These are phyloP conservation scores for Parnassius apollo DNA, from an alignment of 2,888 invertebrate species.

Conservation along the genomic window DNA sequence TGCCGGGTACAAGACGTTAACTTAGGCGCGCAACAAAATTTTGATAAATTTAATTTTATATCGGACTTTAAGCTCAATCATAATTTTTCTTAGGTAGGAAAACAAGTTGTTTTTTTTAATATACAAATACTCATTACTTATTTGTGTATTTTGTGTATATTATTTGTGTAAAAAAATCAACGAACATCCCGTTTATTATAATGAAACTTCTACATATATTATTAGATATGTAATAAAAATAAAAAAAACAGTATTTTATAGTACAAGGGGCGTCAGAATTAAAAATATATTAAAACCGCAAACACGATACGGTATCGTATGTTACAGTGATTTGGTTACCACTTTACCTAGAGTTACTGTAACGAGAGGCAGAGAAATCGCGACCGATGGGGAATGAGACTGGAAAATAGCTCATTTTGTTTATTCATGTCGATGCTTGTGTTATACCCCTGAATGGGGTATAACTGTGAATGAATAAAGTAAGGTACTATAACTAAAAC, in stretches of 20 bases:
- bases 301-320: slow-evolving; percentile 41
- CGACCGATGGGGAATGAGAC: slow-evolving; percentile 49
- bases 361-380: slow-evolving; percentile 56
- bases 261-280: slow-evolving; percentile 29
- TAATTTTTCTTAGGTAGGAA: too few species aligned
- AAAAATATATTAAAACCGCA: slow-evolving; percentile 42
- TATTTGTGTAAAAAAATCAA: too few species aligned
- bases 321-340: slow-evolving; percentile 42
- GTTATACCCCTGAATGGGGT: slow-evolving; percentile 21
- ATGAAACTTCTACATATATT: too few species aligned
- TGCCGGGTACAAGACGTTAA: too few species aligned
- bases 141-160: too few species aligned
- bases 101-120: too few species aligned
- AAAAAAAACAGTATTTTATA: slow-evolving; percentile 17
- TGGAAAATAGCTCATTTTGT: slow-evolving; percentile 37
- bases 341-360: slow-evolving; percentile 47
- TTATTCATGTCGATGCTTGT: slow-evolving; percentile 24
- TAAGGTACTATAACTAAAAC: background rate
- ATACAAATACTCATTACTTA: too few species aligned
- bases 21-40: too few species aligned
- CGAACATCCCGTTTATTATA: too few species aligned
- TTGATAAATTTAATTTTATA: too few species aligned
- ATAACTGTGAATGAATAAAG: background rate
- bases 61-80: too few species aligned
- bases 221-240: background rate